These are phyloP conservation scores for Iguana delicatissima DNA, from an alignment of 2,797 vertebrate genomes.

Conservation along the genomic window DNA sequence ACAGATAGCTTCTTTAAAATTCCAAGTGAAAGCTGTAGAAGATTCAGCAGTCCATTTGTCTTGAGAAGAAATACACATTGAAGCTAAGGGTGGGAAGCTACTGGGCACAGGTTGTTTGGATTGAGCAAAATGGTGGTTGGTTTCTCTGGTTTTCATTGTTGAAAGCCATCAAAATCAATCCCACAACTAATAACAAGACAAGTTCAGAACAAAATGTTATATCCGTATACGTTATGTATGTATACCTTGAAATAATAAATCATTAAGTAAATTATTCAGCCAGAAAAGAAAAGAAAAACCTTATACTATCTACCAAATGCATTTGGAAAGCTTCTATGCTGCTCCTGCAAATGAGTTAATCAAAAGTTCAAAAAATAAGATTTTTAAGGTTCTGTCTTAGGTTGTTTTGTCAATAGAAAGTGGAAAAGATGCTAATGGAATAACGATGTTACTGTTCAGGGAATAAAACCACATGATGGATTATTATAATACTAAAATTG, in stretches of 20 bases:
- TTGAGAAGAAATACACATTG: background rate
- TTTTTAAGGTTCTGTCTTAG: background rate
- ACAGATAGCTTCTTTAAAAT: too few relatives aligned
- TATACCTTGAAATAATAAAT: background rate
- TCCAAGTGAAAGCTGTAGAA: background rate
- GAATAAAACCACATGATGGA: conserved; percentile 31
- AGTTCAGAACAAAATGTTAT: background rate
- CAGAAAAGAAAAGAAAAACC: background rate
- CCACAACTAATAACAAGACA: background rate
- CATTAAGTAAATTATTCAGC: background rate
- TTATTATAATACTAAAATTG: conserved; percentile 16
- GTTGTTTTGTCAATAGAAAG: conserved; percentile 14
- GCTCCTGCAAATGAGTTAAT: rapidly evolving
- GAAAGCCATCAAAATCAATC: background rate
- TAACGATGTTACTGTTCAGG: conserved; percentile 34
- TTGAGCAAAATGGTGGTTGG: background rate
- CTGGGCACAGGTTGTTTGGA: background rate
- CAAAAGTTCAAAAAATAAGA: background rate
- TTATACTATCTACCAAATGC: background rate
- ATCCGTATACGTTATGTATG: background rate
- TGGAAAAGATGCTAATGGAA: background rate
- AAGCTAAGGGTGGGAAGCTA: background rate
- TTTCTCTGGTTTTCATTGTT: background rate
- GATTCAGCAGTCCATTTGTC: too few relatives aligned
- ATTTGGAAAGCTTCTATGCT: background rate